Percentiles rank a stretch among this genome's conserved stretches.
Conservation (phyloP, 2,113 vertebrate species). For the Colaptes auratus region DNA sequence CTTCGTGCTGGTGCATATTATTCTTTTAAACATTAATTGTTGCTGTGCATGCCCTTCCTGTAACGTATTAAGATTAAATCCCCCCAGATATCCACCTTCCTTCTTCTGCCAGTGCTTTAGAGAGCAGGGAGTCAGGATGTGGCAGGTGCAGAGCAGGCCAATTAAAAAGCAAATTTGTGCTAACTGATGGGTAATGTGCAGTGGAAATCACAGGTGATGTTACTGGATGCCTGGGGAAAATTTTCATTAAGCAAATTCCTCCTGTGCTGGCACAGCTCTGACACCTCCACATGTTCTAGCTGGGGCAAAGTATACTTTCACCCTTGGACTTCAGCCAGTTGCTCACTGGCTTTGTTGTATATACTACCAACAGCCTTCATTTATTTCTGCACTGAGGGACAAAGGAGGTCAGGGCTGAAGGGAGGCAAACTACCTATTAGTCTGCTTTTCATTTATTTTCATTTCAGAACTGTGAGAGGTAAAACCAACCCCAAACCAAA, state of each 20-base stretch:
- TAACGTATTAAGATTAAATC: constrained; percentile 51
- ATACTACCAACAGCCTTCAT: neutral
- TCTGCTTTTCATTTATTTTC: neutral
- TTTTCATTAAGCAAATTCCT: constrained; percentile 72
- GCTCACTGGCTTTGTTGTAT: neutral
- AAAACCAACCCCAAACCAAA: neutral
- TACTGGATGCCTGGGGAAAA: constrained; percentile 73
- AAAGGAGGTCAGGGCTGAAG: neutral
- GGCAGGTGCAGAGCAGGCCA: constrained; percentile 73
- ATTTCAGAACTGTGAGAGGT: neutral
- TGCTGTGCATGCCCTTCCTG: constrained; percentile 57
- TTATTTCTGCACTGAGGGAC: neutral
- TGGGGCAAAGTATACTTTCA: constrained; percentile 30
- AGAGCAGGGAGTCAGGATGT: constrained; percentile 52
- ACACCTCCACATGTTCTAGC: constrained; percentile 40
- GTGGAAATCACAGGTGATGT: constrained; percentile 69
- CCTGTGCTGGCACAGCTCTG: constrained; percentile 46
- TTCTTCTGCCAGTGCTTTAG: constrained; percentile 51
- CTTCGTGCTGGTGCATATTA: constrained; percentile 11
- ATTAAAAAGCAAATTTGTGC: constrained; percentile 82
- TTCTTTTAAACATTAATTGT: constrained; percentile 67
- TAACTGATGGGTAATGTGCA: constrained; percentile 78
- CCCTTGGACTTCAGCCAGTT: neutral
- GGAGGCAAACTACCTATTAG: neutral
- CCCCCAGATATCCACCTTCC: constrained; percentile 47